These are phyloP conservation scores for Periophthalmus modestus DNA, from an alignment of 2,113 vertebrate species.

Conservation along the genomic window DNA sequence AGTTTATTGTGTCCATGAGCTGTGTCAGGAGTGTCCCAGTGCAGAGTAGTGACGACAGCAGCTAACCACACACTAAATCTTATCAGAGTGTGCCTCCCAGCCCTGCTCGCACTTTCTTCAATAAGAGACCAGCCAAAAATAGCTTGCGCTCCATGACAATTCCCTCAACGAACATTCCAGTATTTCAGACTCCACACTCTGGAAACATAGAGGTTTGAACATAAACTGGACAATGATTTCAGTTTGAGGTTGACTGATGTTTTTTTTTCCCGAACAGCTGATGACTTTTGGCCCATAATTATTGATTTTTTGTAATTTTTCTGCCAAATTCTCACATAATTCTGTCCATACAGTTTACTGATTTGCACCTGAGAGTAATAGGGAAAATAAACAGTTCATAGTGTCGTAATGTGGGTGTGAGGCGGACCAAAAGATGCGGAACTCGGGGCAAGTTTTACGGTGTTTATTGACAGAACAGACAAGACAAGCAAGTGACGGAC, in stretches of 20 bases:
- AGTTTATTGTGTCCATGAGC: conserved; percentile 25
- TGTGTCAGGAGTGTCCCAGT: not conserved
- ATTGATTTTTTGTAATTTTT: no score
- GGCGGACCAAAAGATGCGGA: no score
- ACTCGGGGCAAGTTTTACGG: no score
- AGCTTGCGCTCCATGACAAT: conserved; percentile 9
- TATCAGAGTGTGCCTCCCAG: conserved; percentile 5
- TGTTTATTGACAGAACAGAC: no score
- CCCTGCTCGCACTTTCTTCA: conserved; percentile 17
- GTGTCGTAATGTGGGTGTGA: no score
- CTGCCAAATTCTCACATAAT: no score
- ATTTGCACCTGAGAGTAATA: no score
- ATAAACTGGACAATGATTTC: not conserved
- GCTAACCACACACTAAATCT: not conserved
- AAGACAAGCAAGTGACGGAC: no score
- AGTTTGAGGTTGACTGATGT: not conserved
- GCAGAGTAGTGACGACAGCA: conserved; percentile 19
- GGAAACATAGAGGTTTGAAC: not conserved
- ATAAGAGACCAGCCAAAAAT: conserved; percentile 23
- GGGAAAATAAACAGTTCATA: no score
- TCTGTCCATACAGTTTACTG: no score
- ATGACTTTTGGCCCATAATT: not conserved
- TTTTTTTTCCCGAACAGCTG: not conserved
- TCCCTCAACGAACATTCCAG: conserved; percentile 5
- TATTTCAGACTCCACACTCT: not conserved